Conservation (phyloP, 2,113 vertebrate species). For the Laterallus jamaicensis region DNA sequence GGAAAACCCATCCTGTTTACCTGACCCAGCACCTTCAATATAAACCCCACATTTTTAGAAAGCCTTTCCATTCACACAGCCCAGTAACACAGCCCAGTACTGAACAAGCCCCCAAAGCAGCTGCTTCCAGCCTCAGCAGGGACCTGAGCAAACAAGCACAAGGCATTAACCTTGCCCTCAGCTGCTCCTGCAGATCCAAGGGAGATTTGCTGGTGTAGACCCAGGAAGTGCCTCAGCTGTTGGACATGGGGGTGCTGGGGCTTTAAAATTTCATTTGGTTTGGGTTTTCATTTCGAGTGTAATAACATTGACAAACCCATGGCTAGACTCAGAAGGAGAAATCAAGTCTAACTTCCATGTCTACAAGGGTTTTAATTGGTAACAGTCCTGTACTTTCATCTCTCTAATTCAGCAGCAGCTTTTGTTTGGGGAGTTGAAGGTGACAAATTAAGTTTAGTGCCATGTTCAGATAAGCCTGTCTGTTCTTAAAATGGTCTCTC, state of each 20-base stretch:
- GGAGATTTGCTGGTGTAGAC: accelerated
- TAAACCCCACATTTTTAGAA: neutral
- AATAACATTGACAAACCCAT: neutral
- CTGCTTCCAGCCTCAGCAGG: neutral
- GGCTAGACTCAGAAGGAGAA: neutral
- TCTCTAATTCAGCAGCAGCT: neutral
- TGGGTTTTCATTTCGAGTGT: neutral
- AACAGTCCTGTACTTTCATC: accelerated
- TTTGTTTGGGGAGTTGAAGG: neutral
- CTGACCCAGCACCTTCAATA: neutral
- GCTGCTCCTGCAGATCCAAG: neutral
- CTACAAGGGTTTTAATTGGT: neutral
- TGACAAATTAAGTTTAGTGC: neutral
- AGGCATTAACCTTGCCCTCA: neutral
- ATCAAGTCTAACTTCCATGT: neutral
- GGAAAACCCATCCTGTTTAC: neutral
- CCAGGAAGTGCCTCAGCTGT: neutral
- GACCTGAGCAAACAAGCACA: neutral
- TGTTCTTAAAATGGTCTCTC: neutral
- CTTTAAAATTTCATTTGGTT: neutral
- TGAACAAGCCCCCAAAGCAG: neutral
- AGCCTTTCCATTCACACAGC: accelerated
- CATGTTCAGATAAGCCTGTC: accelerated
- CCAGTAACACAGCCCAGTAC: too few relatives aligned
- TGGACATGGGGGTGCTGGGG: too few relatives aligned